These are phyloP conservation scores for Heliconius ismenius DNA, from an alignment of 2,888 invertebrate species.

Conservation along the genomic window DNA sequence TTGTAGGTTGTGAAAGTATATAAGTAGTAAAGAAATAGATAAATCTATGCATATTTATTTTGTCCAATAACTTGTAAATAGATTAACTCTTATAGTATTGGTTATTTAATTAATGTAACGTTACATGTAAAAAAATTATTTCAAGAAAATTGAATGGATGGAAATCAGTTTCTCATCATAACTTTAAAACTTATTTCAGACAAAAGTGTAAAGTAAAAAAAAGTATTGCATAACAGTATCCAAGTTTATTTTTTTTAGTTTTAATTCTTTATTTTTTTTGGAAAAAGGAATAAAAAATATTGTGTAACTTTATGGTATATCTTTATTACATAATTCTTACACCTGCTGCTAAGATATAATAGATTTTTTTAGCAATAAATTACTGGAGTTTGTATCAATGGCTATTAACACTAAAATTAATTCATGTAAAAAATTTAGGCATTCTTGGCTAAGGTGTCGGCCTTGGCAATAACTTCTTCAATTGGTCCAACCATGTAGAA, in stretches of 20 bases:
- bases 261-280: no score
- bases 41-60: no score
- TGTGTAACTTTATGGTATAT: not conserved
- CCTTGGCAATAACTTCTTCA: conserved; percentile 92
- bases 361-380: conserved; percentile 32
- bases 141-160: no score
- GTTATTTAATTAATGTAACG: no score
- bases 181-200: no score
- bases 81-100: no score
- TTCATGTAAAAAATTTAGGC: conserved; percentile 46
- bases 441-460: conserved; percentile 86
- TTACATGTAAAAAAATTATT: no score
- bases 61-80: no score
- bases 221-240: not conserved
- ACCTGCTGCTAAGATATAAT: conserved; percentile 27
- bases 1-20: no score
- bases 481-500: conserved; percentile 98
- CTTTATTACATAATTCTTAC: conserved; percentile 22
- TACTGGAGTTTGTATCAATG: conserved; percentile 28
- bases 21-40: no score
- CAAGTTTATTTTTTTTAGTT: not conserved
- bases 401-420: conserved; percentile 31
- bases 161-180: no score
- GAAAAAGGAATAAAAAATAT: not conserved
- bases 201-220: no score